Conservation (phyloP, 2,113 vertebrate species). For the Chionomys nivalis region DNA sequence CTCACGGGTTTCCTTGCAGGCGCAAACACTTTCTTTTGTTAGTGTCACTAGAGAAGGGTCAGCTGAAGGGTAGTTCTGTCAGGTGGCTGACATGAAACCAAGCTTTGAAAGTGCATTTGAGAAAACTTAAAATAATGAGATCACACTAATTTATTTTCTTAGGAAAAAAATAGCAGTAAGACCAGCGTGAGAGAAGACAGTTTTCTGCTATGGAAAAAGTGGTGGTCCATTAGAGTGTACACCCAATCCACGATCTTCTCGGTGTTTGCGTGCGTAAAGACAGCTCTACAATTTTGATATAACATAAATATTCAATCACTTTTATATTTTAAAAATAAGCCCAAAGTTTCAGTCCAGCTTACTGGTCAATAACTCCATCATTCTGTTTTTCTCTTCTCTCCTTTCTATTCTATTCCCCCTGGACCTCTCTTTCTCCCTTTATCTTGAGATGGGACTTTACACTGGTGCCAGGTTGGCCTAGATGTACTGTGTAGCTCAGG, state of each 20-base stretch:
- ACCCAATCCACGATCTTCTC: background rate
- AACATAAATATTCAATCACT: background rate
- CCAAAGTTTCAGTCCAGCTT: background rate
- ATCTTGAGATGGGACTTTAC: background rate
- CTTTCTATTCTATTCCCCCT: too few species aligned
- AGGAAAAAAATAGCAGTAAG: background rate
- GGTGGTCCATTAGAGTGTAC: background rate
- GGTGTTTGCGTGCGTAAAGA: background rate
- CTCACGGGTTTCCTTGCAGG: background rate
- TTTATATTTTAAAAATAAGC: slow-evolving; percentile 35
- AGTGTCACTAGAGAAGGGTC: background rate
- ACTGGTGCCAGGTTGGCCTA: background rate
- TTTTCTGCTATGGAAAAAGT: background rate
- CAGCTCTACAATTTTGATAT: background rate
- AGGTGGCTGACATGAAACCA: background rate
- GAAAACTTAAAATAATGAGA: slow-evolving; percentile 29
- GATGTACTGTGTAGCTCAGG: background rate
- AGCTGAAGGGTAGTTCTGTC: background rate
- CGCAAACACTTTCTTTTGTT: background rate
- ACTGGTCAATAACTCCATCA: background rate
- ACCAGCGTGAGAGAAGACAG: background rate
- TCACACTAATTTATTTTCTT: background rate
- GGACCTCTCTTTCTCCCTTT: too few species aligned
- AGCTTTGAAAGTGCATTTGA: slow-evolving; percentile 23
- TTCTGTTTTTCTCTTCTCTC: background rate